Percentiles rank a stretch among this genome's conserved stretches.
These are phyloP conservation scores for Xestia ashworthii DNA, from an alignment of 2,888 invertebrate species.

Conservation along the genomic window DNA sequence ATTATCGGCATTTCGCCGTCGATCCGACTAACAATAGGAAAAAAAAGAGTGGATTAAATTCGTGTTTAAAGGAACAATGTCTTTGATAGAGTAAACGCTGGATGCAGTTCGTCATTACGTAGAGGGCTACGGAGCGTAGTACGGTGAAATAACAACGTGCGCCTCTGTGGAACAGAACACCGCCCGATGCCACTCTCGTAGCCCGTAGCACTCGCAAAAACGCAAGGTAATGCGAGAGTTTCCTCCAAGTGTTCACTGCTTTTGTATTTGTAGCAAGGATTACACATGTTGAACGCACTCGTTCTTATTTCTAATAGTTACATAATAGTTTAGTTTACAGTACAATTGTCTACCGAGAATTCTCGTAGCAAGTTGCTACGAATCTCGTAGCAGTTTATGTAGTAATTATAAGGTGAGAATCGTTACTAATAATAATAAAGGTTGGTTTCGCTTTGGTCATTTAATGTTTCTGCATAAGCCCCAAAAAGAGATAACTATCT, in stretches of 20 bases:
- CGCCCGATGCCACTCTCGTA: slow-evolving; percentile 48
- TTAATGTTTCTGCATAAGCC: slow-evolving; percentile 7
- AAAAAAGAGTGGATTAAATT: slow-evolving; percentile 40
- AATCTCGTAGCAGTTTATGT: slow-evolving; percentile 30
- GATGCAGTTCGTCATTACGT: slow-evolving; percentile 66
- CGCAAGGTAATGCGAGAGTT: slow-evolving; percentile 46
- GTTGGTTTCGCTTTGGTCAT: neutral
- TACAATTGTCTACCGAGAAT: neutral
- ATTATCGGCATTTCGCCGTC: slow-evolving; percentile 19
- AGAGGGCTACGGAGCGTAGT: slow-evolving; percentile 63
- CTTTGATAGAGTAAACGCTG: slow-evolving; percentile 66
- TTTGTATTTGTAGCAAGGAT: slow-evolving; percentile 51
- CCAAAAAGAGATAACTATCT: slow-evolving; percentile 15
- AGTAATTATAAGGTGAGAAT: neutral
- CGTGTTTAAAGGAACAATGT: slow-evolving; percentile 33
- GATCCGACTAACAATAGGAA: slow-evolving; percentile 17
- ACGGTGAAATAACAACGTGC: slow-evolving; percentile 69
- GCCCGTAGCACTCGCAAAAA: slow-evolving; percentile 61
- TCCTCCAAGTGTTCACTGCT: slow-evolving; percentile 40
- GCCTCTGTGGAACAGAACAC: slow-evolving; percentile 67
- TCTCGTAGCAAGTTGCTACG: slow-evolving; percentile 34
- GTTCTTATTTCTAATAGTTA: slow-evolving; percentile 24
- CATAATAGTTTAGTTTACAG: slow-evolving; percentile 16
- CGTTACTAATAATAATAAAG: slow-evolving; percentile 11
- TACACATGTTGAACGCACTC: slow-evolving; percentile 35